Percentiles rank a stretch among this genome's conserved stretches.
Evolutionary conservation across 2,797 vertebrate genomes (phyloP).

Genomic region (Myotis planiceps): DNA sequence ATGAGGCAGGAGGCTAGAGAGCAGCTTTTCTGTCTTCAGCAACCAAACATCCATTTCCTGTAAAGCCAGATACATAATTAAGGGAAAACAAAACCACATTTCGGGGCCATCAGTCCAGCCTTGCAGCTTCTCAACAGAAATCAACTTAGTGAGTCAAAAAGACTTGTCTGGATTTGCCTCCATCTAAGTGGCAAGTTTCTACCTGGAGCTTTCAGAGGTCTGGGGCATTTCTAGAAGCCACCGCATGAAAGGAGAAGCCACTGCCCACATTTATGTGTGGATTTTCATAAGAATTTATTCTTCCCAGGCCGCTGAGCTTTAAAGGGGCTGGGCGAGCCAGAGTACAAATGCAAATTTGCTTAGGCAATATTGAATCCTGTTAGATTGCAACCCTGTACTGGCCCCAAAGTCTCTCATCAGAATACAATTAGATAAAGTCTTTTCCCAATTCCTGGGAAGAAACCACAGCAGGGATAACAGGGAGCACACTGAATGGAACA

Average conservation of each 20-base stretch:
- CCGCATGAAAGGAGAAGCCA: neutral
- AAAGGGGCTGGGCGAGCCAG: neutral
- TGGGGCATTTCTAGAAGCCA: neutral
- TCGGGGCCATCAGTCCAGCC: slow-evolving; percentile 6
- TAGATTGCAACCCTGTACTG: neutral
- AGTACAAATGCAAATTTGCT: neutral
- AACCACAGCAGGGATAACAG: neutral
- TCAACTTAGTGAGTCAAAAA: neutral
- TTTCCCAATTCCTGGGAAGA: slow-evolving; percentile 10
- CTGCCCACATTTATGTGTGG: neutral
- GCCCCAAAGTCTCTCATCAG: neutral
- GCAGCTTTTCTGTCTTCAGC: slow-evolving; percentile 38
- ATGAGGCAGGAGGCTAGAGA: neutral
- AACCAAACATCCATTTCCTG: slow-evolving; percentile 56
- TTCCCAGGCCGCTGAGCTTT: neutral
- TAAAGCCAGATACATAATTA: slow-evolving; percentile 64
- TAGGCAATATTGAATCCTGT: slow-evolving; percentile 18
- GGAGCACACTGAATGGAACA: neutral
- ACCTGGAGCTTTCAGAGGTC: neutral
- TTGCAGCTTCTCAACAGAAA: slow-evolving; percentile 31
- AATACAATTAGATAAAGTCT: slow-evolving; percentile 33
- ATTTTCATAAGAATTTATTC: neutral
- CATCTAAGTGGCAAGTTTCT: neutral
- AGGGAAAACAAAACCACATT: slow-evolving; percentile 46
- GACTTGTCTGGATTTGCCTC: neutral